Percentiles rank a stretch among this genome's conserved stretches.
These are phyloP conservation scores for Cerastoderma edule DNA, from an alignment of 2,888 invertebrate genomes.

Conservation along the genomic window DNA sequence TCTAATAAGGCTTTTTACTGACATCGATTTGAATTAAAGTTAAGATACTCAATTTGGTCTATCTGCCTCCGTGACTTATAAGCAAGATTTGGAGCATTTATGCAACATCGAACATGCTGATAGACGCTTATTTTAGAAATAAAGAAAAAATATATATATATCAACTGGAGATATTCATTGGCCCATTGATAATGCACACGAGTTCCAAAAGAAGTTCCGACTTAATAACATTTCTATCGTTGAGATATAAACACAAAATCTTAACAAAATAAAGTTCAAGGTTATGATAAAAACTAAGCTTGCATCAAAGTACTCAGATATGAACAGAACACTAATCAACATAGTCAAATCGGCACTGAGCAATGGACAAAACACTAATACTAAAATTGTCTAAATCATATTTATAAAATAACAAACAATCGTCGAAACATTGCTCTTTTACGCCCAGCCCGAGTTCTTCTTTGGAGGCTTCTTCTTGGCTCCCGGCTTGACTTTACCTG, in stretches of 20 bases:
- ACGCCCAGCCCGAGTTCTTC: slow-evolving; percentile 41
- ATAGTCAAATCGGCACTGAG: background rate
- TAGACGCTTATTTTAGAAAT: too few relatives aligned
- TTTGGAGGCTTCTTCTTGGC: slow-evolving; percentile 29
- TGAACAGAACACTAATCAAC: background rate
- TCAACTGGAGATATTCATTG: too few relatives aligned
- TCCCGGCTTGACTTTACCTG: slow-evolving; percentile 1
- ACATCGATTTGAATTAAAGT: too few relatives aligned
- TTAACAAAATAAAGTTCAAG: background rate
- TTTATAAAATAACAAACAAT: background rate
- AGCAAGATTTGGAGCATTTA: too few relatives aligned
- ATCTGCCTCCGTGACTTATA: too few relatives aligned
- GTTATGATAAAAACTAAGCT: background rate
- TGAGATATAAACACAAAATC: background rate
- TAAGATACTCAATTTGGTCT: too few relatives aligned
- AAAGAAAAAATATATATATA: too few relatives aligned
- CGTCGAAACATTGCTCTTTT: slow-evolving; percentile 5
- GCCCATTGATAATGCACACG: too few relatives aligned
- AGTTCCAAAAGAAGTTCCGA: too few relatives aligned
- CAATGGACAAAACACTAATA: background rate
- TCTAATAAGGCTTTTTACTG: too few relatives aligned
- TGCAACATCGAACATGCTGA: too few relatives aligned
- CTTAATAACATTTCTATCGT: too few relatives aligned
- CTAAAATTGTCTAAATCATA: background rate
- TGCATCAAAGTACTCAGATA: slow-evolving; percentile 1